Evolutionary conservation across 2,888 invertebrate genomes (phyloP), one percentile per base, ranked within the genome.

Genomic region (Apamea epomidion): DNA sequence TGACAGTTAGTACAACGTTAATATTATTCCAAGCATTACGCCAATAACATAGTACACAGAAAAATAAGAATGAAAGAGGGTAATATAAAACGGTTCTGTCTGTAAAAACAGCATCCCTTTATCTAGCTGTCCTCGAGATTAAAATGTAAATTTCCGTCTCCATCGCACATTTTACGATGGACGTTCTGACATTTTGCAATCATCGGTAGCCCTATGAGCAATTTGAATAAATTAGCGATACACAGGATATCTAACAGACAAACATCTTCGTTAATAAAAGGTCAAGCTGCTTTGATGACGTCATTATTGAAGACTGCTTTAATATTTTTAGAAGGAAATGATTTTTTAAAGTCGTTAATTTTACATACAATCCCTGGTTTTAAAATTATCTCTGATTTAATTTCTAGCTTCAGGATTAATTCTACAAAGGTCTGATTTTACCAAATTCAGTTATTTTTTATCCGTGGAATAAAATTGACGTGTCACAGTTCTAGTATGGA

Each of bases 161-260:
- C 69, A 77, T 72, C 60, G 64, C 64, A 72, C 45, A 81, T 77
- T 81, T 84, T 75, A 82, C 74, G 80, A 87, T 70, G 58, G 29
- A 71, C 71, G 54, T 62, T 76, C 62, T 32, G 77, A 73, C 78
- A 83, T 85, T 85, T 82, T 77, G 72, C 80, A 86, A 82, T 82
- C n/a, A 84, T 77, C 70, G 60, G 74, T 78, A 87, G 83, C 64
- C 81, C 68, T 76, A 32, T 76, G 54, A 32, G 58, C 58, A 82
- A 76, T 84, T 84, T 87, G 79, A 86, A 88, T 89, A 86, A 75
- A 84, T 82, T 80, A 76, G 2, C 65, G 25, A 64, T 74, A 74
- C 67, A 71, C n/a, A 83, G 37, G 75, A 83, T 83, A 70, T 82
- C 45, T 70, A 82, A 78, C 58, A 29, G 45, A 67, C 77, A 75